Conservation (phyloP, 2,797 vertebrate genomes). For the Phrynocephalus guinanensis region DNA sequence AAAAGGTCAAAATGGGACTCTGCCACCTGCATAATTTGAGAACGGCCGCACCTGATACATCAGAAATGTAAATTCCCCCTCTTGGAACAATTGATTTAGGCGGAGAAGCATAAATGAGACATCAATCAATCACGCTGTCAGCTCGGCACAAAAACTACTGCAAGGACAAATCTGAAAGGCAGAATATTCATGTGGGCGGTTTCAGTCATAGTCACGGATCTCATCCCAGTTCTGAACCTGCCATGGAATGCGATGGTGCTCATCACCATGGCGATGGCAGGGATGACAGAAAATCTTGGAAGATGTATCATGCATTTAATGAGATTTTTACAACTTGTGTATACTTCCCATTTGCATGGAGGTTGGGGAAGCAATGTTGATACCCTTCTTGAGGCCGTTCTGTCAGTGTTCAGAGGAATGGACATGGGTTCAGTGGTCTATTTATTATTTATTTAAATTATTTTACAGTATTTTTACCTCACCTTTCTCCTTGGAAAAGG, state of each 20-base stretch:
- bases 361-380: too few relatives aligned
- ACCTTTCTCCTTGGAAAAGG: too few relatives aligned
- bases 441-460: too few relatives aligned
- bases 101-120: slow-evolving; percentile 37
- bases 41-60: slow-evolving; percentile 26
- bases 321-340: background rate
- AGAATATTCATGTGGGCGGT: background rate
- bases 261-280: background rate
- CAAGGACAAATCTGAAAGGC: slow-evolving; percentile 41
- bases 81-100: slow-evolving; percentile 51
- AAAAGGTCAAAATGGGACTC: slow-evolving; percentile 69
- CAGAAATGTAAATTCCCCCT: slow-evolving; percentile 50
- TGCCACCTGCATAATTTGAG: slow-evolving; percentile 42
- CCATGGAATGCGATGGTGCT: background rate
- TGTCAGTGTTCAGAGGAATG: background rate
- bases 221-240: background rate
- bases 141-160: slow-evolving; percentile 26
- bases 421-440: background rate
- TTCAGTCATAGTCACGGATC: background rate
- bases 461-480: too few relatives aligned
- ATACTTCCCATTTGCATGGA: background rate
- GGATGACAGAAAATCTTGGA: background rate
- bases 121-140: slow-evolving; percentile 51
- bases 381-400: too few relatives aligned
- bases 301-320: background rate